Conservation (phyloP, 2,888 invertebrate species). For the Rutpela maculata region DNA sequence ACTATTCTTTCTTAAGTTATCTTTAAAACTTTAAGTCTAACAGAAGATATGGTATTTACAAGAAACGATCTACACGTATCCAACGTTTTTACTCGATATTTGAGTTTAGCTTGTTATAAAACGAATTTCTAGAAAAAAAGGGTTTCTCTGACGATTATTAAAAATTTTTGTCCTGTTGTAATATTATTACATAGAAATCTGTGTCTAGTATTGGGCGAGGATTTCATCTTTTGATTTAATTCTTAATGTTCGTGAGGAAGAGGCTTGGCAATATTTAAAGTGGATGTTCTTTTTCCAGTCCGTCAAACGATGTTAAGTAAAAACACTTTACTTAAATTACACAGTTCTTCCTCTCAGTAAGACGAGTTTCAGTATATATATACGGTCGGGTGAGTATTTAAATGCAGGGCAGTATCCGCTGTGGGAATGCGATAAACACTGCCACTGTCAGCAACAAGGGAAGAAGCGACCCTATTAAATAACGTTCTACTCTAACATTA, state of each 20-base stretch:
- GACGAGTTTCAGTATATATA: conserved; percentile 13
- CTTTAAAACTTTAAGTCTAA: too few relatives aligned
- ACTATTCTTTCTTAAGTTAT: too few relatives aligned
- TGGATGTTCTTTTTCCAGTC: background rate
- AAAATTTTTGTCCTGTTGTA: too few relatives aligned
- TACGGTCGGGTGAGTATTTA: conserved; percentile 46
- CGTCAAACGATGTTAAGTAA: background rate
- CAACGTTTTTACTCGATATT: too few relatives aligned
- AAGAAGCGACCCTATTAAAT: conserved; percentile 61
- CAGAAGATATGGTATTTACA: too few relatives aligned
- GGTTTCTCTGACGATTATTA: too few relatives aligned
- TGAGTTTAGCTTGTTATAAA: too few relatives aligned
- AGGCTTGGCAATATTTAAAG: background rate
- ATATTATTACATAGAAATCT: background rate
- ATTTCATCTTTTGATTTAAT: background rate
- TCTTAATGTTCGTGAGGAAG: background rate
- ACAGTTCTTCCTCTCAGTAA: background rate
- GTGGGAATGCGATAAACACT: conserved; percentile 61
- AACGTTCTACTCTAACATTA: conserved; percentile 57
- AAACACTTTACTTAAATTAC: conserved; percentile 5
- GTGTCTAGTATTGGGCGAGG: background rate
- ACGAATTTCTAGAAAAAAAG: too few relatives aligned
- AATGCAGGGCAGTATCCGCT: conserved; percentile 53
- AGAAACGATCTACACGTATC: too few relatives aligned
- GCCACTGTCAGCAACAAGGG: conserved; percentile 56